A percentile compares a stretch with the other conserved stretches of the same genome.
phyloP scores from a whole-genome alignment of 92 coral and sea anemone species.

The Epizoanthus ramosus region DNA sequence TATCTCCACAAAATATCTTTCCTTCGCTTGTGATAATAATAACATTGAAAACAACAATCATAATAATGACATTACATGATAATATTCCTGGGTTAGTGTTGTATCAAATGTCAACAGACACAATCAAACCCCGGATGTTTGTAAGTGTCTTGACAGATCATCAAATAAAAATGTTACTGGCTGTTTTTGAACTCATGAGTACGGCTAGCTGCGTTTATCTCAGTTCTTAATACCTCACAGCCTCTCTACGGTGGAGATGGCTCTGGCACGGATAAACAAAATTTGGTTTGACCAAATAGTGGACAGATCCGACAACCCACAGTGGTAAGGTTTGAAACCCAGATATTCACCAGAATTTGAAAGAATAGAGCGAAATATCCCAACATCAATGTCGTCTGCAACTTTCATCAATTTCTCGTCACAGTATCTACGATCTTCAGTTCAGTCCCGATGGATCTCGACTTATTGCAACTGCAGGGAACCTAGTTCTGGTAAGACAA shows the following conservation, averaged over 20 bases:
- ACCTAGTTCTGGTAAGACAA: conserved; percentile 74
- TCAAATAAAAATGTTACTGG: conserved; percentile 5
- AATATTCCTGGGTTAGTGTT: conserved; percentile 1
- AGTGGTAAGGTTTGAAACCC: conserved; percentile 59
- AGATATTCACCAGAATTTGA: neutral
- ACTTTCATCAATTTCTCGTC: neutral
- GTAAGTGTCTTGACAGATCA: neutral
- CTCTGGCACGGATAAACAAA: conserved; percentile 70
- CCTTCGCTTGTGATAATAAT: neutral
- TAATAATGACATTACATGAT: conserved; percentile 21
- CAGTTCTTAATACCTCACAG: too few species aligned
- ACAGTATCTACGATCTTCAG: conserved; percentile 80
- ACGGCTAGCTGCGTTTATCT: neutral
- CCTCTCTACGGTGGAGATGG: conserved; percentile 51
- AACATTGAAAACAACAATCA: neutral
- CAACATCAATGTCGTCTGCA: neutral
- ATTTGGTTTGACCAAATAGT: conserved; percentile 84
- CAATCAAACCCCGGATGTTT: conserved; percentile 29
- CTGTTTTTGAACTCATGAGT: neutral
- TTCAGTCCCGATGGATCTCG: conserved; percentile 86
- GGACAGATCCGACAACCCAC: conserved; percentile 69
- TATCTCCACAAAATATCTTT: neutral
- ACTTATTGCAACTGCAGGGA: conserved; percentile 88
- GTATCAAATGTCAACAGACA: neutral
- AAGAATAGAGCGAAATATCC: neutral